Conservation (phyloP, 2,888 invertebrate genomes). For the Plusia festucae region DNA sequence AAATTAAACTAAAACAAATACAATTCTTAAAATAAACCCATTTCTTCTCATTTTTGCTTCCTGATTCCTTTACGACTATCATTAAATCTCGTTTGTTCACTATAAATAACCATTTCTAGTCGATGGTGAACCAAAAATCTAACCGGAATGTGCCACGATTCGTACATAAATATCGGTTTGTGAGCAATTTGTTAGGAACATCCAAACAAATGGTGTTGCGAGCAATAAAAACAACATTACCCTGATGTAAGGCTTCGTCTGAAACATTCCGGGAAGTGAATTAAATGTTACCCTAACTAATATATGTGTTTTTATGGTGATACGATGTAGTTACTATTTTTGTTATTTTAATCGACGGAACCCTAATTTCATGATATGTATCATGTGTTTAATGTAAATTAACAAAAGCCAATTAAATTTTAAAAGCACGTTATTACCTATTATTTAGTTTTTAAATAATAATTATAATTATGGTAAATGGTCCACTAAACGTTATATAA, state of each 20-base stretch:
- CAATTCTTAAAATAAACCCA: not conserved
- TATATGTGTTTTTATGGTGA: conserved; percentile 3
- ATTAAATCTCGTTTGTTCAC: not conserved
- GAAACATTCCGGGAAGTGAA: conserved; percentile 33
- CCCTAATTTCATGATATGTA: too few species aligned
- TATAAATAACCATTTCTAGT: not conserved
- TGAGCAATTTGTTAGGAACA: conserved; percentile 55
- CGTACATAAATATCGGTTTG: conserved; percentile 60
- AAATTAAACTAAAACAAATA: too few species aligned
- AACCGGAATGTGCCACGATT: conserved; percentile 31
- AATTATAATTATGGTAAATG: too few species aligned
- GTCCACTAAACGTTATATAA: too few species aligned
- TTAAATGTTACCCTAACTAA: conserved; percentile 26
- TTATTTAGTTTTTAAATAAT: too few species aligned
- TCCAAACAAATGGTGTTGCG: conserved; percentile 53
- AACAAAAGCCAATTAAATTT: too few species aligned
- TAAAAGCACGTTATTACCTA: too few species aligned
- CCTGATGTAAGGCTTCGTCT: conserved; percentile 40
- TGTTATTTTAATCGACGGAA: not conserved
- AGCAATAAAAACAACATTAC: conserved; percentile 60
- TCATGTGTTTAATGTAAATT: too few species aligned
- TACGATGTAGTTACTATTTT: not conserved
- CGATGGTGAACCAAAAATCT: conserved; percentile 10
- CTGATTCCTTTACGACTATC: not conserved
- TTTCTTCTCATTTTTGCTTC: not conserved